A percentile compares a stretch with the other conserved stretches of the same genome.
phyloP scores from a whole-genome alignment of 1,140 invertebrate species.

The Cataglyphis hispanica region DNA sequence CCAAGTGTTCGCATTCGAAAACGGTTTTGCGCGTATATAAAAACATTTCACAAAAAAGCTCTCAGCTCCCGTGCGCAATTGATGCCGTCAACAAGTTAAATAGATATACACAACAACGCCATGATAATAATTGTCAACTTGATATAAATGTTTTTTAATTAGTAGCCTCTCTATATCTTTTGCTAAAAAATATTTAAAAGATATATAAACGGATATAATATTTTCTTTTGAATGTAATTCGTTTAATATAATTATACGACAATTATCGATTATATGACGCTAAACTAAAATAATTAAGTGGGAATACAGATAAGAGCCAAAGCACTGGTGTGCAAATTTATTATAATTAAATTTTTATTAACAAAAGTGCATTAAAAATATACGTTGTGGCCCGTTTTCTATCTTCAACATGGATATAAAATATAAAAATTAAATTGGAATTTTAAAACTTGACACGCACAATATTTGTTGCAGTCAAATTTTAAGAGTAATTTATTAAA shows the following conservation, averaged over 20 bases:
- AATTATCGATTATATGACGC: not conserved
- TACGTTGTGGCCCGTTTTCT: no score
- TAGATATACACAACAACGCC: not conserved
- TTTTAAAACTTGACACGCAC: no score
- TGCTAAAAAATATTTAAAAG: not conserved
- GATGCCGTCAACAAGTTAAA: not conserved
- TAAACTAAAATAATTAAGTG: not conserved
- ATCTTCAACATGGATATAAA: no score
- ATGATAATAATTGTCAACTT: not conserved
- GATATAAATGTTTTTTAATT: not conserved
- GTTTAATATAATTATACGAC: not conserved
- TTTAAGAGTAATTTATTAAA: no score
- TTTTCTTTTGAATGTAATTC: not conserved
- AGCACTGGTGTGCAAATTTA: no score
- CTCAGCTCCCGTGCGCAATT: not conserved
- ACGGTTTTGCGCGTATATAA: not conserved
- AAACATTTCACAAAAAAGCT: slow-evolving; percentile 16
- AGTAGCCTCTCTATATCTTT: not conserved
- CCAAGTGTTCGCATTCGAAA: slow-evolving; percentile 10
- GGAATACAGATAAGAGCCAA: no score
- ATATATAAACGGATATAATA: not conserved
- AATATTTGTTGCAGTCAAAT: no score
- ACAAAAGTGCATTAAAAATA: no score
- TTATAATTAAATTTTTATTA: no score
- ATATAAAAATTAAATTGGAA: no score